Percentiles rank a stretch among this genome's conserved stretches.
These are phyloP conservation scores for Gopherus evgoodei DNA, from an alignment of 2,113 vertebrate species.

Conservation along the genomic window DNA sequence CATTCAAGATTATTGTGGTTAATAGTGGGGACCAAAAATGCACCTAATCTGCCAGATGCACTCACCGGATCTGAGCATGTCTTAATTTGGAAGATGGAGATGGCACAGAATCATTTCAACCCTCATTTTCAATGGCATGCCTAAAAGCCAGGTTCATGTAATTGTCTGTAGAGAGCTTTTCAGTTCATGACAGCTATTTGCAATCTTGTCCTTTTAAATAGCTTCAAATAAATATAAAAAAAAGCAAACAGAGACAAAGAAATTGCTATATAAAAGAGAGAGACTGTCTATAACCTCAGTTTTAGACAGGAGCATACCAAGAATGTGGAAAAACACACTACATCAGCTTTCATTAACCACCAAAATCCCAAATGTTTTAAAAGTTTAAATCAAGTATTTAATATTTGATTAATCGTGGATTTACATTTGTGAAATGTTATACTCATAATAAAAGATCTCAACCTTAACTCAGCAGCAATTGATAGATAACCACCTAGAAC, in stretches of 20 bases:
- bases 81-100: not conserved
- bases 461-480: not conserved
- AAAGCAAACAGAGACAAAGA: not conserved
- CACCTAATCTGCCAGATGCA: not conserved
- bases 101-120: not conserved
- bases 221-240: not conserved
- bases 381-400: not conserved
- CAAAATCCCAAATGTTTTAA: not conserved
- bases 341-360: not conserved
- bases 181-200: not conserved
- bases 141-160: not conserved
- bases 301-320: not conserved
- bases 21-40: not conserved
- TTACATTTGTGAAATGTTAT: not conserved
- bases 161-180: not conserved
- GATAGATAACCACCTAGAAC: not conserved
- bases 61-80: not conserved
- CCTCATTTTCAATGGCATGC: not conserved
- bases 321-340: rapidly evolving
- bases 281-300: not conserved
- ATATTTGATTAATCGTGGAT: not conserved
- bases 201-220: not conserved
- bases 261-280: not conserved
- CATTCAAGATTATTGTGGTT: not conserved
- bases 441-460: not conserved